These are phyloP conservation scores for Paramuricea clavata DNA, from an alignment of 92 coral and sea anemone genomes.

Conservation along the genomic window DNA sequence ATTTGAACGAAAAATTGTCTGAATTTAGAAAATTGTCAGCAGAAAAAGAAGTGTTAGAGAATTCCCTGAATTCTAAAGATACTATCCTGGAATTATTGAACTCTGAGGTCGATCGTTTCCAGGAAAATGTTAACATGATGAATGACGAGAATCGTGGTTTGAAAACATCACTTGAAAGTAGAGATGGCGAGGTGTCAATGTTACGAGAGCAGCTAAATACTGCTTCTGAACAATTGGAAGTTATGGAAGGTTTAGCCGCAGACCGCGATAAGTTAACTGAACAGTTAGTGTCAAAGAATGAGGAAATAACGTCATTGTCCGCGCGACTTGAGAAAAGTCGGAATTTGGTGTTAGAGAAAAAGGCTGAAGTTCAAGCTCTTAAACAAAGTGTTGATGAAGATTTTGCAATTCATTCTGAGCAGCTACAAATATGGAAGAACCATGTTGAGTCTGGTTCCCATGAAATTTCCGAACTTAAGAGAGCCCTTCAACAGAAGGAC, in stretches of 20 bases:
- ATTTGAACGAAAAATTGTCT: constrained; percentile 19
- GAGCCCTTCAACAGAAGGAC: background rate
- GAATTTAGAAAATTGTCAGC: constrained; percentile 40
- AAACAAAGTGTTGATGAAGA: background rate
- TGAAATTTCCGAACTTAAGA: background rate
- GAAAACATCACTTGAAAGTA: constrained; percentile 51
- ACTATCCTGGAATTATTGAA: constrained; percentile 21
- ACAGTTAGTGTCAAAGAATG: background rate
- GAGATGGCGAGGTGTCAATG: constrained; percentile 50
- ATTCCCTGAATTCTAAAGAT: constrained; percentile 51
- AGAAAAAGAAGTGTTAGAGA: constrained; percentile 31
- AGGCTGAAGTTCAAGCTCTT: background rate
- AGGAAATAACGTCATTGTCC: background rate
- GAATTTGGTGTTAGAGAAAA: background rate
- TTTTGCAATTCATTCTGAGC: background rate
- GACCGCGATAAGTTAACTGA: constrained; percentile 5
- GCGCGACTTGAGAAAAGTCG: background rate
- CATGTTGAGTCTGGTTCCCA: background rate
- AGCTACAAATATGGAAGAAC: background rate
- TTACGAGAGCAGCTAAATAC: constrained; percentile 56
- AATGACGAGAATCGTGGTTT: constrained; percentile 58
- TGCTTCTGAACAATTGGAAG: constrained; percentile 35
- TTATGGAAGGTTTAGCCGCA: constrained; percentile 2
- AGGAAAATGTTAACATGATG: constrained; percentile 30
- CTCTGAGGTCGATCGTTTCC: constrained; percentile 43